These are phyloP conservation scores for Phalloptychus januarius DNA, from an alignment of 2,797 vertebrate species.

Conservation along the genomic window DNA sequence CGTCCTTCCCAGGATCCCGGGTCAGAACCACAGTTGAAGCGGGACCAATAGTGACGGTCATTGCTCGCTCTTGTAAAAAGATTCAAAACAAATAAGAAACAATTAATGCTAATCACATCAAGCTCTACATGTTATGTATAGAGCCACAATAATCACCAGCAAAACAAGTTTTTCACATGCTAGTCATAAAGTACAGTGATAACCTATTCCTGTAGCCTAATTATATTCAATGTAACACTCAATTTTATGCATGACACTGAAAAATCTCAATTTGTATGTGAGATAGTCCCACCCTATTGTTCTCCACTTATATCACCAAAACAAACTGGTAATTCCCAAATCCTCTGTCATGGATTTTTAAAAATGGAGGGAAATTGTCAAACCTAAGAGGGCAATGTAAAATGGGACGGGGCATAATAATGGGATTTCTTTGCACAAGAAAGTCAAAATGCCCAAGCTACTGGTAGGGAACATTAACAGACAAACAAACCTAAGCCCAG, in stretches of 20 bases:
- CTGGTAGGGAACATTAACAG: too few species aligned
- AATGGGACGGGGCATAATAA: too few species aligned
- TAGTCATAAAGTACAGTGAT: not conserved
- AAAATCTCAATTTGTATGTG: not conserved
- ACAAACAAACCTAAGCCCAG: too few species aligned
- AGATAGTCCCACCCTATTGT: not conserved
- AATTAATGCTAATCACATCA: not conserved
- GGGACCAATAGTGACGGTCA: constrained; percentile 52
- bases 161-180: not conserved
- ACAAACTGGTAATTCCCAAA: not conserved
- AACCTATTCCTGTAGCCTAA: not conserved
- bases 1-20: constrained; percentile 13
- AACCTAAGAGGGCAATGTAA: too few species aligned
- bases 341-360: not conserved
- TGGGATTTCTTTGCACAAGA: too few species aligned
- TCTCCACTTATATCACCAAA: not conserved
- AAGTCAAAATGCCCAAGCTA: too few species aligned
- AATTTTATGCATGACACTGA: not conserved
- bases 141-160: not conserved
- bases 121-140: not conserved
- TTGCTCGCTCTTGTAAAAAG: constrained; percentile 53
- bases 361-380: too few species aligned
- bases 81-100: not conserved
- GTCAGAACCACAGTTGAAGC: constrained; percentile 55
- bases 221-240: not conserved